Evolutionary conservation across 2,113 vertebrate species (phyloP), one percentile per base, ranked within the genome.

Genomic region (Actinemys pallida): DNA sequence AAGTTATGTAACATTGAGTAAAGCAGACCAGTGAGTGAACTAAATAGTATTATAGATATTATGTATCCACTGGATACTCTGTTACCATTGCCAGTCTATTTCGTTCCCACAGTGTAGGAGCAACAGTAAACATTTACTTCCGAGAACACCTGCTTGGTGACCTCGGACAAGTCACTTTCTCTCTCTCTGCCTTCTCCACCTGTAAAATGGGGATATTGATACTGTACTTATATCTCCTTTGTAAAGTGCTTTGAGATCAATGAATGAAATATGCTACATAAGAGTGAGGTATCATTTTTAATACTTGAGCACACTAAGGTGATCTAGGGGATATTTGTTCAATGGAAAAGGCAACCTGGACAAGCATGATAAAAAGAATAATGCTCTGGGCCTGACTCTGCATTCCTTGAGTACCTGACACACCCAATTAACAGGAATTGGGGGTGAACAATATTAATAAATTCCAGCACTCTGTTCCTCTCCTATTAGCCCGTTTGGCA

Each of bases 361-460:
- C 1, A 11, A 76, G 42, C 1, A 87, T 17, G 5, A 27, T 20
- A 53, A 27, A 49, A 62, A 29, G 52, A 84, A 88, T 53, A 8
- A 5, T 5, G 31, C 59, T 62, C 59, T 0, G 0, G 42, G n/a
- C 5, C 1, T 0, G 25, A 12, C 56, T 10, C 11, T 39, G 20
- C 3, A 7, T 72, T 75, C 24, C n/a, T 53, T 5, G 7, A 62
- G 24, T 1, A 5, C 17, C 49, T 52, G 45, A 87, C 91, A 87
- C 35, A 29, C 7, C 35, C 16, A 29, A 5, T 72, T 22, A 72
- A 39, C 65, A 72, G 35, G 9, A 72, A n/a, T 10, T 69, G 62
- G 62, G 62, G 62, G 35, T 69, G 62, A 17, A n/a, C 35, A 69
- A n/a, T 8, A n/a, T 69, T 19, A 16, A 35, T 69, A 39, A 22